Base-by-base conservation (phyloP, 2,888 invertebrate genomes). In the Platynereis dumerilii region DNA sequence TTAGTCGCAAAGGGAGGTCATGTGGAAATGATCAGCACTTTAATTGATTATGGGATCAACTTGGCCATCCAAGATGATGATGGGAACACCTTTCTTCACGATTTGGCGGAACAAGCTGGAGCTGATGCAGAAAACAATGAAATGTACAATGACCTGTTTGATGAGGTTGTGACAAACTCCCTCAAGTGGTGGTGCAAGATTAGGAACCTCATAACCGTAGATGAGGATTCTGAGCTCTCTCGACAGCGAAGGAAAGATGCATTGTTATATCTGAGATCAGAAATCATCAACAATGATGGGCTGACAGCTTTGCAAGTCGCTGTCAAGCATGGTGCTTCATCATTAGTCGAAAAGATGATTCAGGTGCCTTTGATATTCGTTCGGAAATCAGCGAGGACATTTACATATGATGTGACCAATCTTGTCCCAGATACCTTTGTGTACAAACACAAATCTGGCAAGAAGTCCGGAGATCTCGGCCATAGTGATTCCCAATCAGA, bases 31-130 rank as follows among this genome's bases (percentile, higher is more conserved):
- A 48, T 48, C 22, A 22, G 22, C 7, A n/a, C 7, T n/a, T 48
- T 48, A 22, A n/a, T 48, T n/a, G 48, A 48, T 20, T 48, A 48
- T 34, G 76, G 74, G 34, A 73, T 73, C 2, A 75, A 77, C 58
- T 61, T 78, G 17, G 66, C 73, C 0, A 39, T 69, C 1, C 66
- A 72, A 54, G 75, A 76, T 52, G 27, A 59, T 0, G 60, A 74
- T 5, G 78, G 78, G 7, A 71, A 80, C 65, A 79, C 76, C 0
- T 73, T 77, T 0, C 72, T 80, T 0, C 80, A 80, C 48, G 58
- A 69, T 29, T 64, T 80, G 26, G 71, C 74, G 2, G 29, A 61
- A 5, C 63, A 72, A 10, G 69, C 73, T 0, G 72, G 72, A 0
- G 60, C 63, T 17, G 67, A 74, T 34, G 68, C 63, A 26, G 62